phyloP scores from a whole-genome alignment of 2,113 vertebrate genomes.

The Narcine bancroftii region DNA sequence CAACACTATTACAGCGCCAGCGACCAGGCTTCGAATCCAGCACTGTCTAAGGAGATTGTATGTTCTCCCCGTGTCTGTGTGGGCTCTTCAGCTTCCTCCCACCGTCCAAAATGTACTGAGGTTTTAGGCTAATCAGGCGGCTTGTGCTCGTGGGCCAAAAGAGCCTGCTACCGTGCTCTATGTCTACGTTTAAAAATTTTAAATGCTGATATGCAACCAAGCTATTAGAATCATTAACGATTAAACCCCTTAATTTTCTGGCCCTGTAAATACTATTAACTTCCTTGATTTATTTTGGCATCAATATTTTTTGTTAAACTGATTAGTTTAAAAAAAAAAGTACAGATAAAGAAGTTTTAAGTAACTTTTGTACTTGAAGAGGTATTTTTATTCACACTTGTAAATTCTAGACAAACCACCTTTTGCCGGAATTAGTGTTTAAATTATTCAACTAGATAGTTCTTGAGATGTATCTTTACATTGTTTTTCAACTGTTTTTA shows the following conservation, averaged over 20 bases:
- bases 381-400: neutral
- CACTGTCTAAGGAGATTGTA: no score
- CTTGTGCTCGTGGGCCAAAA: no score
- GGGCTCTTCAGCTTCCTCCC: no score
- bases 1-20: no score
- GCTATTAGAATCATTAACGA: neutral
- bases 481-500: neutral
- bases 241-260: neutral
- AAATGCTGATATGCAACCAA: neutral
- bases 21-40: no score
- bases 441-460: neutral
- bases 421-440: neutral
- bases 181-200: no score
- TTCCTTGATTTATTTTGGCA: no score
- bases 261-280: neutral
- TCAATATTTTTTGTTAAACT: neutral
- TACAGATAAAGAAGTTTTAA: neutral
- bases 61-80: no score
- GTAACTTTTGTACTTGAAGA: neutral
- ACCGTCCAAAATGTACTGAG: no score
- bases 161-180: no score
- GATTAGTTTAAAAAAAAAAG: neutral
- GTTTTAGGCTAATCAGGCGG: no score
- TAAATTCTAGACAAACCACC: neutral
- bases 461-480: neutral